These are phyloP conservation scores for Saxidomus purpurata DNA, from an alignment of 1,140 invertebrate species.

Conservation along the genomic window DNA sequence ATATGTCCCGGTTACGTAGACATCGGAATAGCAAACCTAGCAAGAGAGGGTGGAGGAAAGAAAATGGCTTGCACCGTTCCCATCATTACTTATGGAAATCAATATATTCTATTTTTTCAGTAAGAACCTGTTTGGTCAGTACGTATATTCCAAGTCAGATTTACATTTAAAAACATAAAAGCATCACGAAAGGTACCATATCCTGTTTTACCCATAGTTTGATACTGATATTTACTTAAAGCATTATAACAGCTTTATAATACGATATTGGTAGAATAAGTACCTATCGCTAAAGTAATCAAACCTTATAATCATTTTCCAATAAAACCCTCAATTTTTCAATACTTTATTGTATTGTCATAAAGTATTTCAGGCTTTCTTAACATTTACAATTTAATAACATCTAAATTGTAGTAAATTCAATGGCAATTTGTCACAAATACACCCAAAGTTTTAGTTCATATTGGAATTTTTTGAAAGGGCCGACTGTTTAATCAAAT, in stretches of 20 bases:
- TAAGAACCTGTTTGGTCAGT: no score
- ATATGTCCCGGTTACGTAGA: no score
- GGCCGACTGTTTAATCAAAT: not conserved
- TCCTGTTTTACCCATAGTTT: no score
- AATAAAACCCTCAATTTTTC: not conserved
- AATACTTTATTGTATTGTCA: not conserved
- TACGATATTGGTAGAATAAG: not conserved
- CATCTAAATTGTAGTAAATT: not conserved
- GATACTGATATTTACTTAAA: not conserved
- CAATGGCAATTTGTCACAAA: slow-evolving; percentile 35
- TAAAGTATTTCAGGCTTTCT: not conserved
- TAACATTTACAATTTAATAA: slow-evolving; percentile 30
- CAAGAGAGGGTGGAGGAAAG: no score
- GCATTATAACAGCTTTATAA: not conserved
- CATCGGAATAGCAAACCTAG: no score
- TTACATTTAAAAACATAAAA: no score
- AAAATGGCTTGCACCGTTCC: no score
- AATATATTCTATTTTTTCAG: no score
- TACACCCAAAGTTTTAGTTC: not conserved
- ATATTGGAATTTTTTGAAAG: slow-evolving; percentile 9
- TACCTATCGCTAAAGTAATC: not conserved
- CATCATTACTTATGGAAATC: no score
- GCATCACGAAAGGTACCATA: no score
- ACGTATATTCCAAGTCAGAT: no score
- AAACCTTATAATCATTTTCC: not conserved